Percentiles rank a stretch among this genome's conserved stretches.
These are phyloP conservation scores for Chrysodeixis includens DNA, from an alignment of 2,888 invertebrate species.

Conservation along the genomic window DNA sequence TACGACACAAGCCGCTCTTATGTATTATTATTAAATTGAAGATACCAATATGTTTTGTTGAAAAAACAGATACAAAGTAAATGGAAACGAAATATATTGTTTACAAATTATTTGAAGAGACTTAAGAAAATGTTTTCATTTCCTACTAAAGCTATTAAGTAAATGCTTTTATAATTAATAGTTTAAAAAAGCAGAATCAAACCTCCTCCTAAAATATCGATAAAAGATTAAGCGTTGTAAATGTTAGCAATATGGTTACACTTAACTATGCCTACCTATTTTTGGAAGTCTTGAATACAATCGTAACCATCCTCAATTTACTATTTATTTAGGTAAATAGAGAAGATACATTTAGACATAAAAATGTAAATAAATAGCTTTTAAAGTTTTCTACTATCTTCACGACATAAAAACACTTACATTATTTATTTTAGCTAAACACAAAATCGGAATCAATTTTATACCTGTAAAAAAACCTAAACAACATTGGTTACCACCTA, in stretches of 20 bases:
- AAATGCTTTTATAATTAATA: too few species aligned
- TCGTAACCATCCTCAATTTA: background rate
- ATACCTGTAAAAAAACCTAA: too few species aligned
- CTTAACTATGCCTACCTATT: conserved; percentile 34
- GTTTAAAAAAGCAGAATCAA: conserved; percentile 24
- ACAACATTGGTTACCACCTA: too few species aligned
- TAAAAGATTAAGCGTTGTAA: conserved; percentile 56
- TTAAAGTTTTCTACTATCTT: too few species aligned
- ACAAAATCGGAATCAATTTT: too few species aligned
- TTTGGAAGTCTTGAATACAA: conserved; percentile 17
- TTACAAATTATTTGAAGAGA: background rate
- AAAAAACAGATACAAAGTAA: conserved; percentile 10
- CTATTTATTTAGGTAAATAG: background rate
- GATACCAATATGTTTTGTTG: conserved; percentile 15
- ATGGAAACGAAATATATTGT: conserved; percentile 9
- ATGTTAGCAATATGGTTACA: conserved; percentile 45
- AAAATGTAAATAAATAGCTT: background rate
- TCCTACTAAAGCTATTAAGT: conserved; percentile 17
- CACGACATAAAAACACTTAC: too few species aligned
- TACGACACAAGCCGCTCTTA: conserved; percentile 27
- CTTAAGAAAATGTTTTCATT: background rate
- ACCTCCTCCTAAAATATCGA: conserved; percentile 43
- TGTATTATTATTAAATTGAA: conserved; percentile 36
- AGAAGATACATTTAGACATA: background rate
- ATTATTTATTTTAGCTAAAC: too few species aligned